Base-by-base conservation (phyloP, 2,888 invertebrate genomes). In the Hedya salicella region DNA sequence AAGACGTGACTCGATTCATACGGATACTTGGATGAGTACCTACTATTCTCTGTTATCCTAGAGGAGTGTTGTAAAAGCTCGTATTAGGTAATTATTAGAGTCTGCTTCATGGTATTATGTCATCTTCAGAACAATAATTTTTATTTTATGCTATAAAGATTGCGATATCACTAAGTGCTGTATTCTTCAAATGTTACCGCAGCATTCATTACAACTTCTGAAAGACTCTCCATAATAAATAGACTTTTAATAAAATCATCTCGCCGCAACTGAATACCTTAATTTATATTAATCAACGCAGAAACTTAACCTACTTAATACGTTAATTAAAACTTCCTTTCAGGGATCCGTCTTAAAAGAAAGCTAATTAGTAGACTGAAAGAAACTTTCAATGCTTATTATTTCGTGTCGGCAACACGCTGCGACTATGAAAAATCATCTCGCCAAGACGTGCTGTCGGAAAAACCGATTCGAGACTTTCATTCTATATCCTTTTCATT, bases 371-470 rank as follows among this genome's bases (percentile, higher is more conserved):
- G 60, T 46, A n/a, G 19, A 11, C 17, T 32, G 14, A n/a, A 39
- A 57, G 56, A 65, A 65, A 61, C 61, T 68, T 61, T 53, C 49
- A 36, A 59, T 56, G 50, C 44, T 61, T 61, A 68, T 68, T 65
- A 65, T 68, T 62, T 60, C 65, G 60, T 21, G 68, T 70, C 67
- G 57, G 59, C 30, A 68, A 8, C 70, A 70, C 59, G 54, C 42
- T 68, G 59, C 32, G 50, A 32, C 48, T 57, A 46, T 71, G 68
- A 70, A 62, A 63, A 69, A 69, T 67, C 32, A 46, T 48, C 48
- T 54, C 39, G n/a, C 6, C 50, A n/a, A 46, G 21, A 21, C 36
- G 19, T 17, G 46, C 19, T 39, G 32, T 32, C 32, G 9, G 48
- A 54, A 40, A 48, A 11, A 44, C 16, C 42, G 44, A 8, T 9